A percentile compares a stretch with the other conserved stretches of the same genome.
Conservation (phyloP, 2,113 vertebrate species). For the Pagrus major region DNA sequence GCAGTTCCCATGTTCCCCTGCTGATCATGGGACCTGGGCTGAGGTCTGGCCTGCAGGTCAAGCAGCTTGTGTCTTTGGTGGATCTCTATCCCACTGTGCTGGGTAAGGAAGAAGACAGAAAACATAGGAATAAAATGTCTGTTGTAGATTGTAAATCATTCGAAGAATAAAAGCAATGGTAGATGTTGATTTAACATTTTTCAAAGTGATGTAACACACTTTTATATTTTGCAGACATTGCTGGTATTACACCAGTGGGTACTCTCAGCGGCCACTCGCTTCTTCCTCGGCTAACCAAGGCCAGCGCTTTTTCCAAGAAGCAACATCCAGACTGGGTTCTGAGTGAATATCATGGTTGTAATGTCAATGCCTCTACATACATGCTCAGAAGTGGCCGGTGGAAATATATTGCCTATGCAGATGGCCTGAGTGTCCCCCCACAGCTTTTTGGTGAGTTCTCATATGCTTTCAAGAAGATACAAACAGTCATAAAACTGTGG, state of each 20-base stretch:
- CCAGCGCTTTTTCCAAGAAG: not conserved
- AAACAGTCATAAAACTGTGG: not conserved
- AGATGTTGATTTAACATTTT: not conserved
- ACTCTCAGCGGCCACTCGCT: conserved; percentile 92
- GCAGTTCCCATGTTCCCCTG: conserved; percentile 93
- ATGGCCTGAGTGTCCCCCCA: conserved; percentile 86
- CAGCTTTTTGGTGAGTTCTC: conserved; percentile 92
- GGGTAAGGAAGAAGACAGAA: conserved; percentile 82
- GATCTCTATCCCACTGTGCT: conserved; percentile 95
- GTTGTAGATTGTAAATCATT: not conserved
- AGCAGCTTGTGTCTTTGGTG: conserved; percentile 91
- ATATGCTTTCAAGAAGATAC: not conserved
- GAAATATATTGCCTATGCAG: conserved; percentile 93
- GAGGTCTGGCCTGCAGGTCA: conserved; percentile 80
- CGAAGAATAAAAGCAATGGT: not conserved
- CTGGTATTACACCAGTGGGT: conserved; percentile 80
- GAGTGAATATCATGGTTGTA: conserved; percentile 96
- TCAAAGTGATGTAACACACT: not conserved
- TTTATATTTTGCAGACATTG: conserved; percentile 85
- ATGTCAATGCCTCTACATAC: conserved; percentile 93
- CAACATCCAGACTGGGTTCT: conserved; percentile 88
- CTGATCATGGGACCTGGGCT: conserved; percentile 91
- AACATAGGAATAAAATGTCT: not conserved
- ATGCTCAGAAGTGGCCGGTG: conserved; percentile 91
- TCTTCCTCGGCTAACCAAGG: conserved; percentile 78